Percentiles rank a stretch among this genome's conserved stretches.
These are phyloP conservation scores for Rhabditoides inermis DNA, from an alignment of 2,888 invertebrate genomes.

Conservation along the genomic window DNA sequence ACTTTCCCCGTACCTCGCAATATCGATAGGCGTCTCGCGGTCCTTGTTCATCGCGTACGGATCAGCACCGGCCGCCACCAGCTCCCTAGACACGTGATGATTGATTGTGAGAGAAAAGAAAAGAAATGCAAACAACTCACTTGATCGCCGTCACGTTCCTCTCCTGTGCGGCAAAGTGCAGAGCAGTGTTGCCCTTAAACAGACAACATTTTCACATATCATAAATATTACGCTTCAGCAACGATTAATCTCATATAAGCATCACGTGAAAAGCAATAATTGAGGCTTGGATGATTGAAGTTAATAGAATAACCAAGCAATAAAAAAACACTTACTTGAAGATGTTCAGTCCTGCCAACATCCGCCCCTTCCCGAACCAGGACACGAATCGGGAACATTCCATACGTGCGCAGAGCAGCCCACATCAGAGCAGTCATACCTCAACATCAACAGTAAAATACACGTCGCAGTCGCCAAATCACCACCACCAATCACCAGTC, in stretches of 20 bases:
- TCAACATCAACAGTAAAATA: constrained; percentile 54
- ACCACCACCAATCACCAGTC: too few species aligned
- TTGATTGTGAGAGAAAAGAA: constrained; percentile 66
- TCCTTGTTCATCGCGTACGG: constrained; percentile 26
- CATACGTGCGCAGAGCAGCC: constrained; percentile 66
- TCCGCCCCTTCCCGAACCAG: constrained; percentile 86
- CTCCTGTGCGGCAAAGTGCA: constrained; percentile 90
- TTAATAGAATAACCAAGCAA: too few species aligned
- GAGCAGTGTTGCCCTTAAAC: constrained; percentile 78
- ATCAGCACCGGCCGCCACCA: constrained; percentile 24
- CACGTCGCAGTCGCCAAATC: not conserved
- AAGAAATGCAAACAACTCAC: constrained; percentile 4
- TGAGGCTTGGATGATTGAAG: too few species aligned
- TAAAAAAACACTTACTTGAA: constrained; percentile 8
- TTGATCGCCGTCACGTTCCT: constrained; percentile 77
- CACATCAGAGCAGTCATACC: constrained; percentile 98
- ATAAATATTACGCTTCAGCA: not conserved
- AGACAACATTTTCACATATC: not conserved
- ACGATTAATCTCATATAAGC: not conserved
- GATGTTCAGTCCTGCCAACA: constrained; percentile 69
- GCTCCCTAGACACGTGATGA: constrained; percentile 15
- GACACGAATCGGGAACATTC: constrained; percentile 79
- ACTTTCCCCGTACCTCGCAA: constrained; percentile 15
- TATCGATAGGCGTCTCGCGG: constrained; percentile 30
- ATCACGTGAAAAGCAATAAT: not conserved